Conservation (phyloP, 2,113 vertebrate genomes). For the Prinia subflava region DNA sequence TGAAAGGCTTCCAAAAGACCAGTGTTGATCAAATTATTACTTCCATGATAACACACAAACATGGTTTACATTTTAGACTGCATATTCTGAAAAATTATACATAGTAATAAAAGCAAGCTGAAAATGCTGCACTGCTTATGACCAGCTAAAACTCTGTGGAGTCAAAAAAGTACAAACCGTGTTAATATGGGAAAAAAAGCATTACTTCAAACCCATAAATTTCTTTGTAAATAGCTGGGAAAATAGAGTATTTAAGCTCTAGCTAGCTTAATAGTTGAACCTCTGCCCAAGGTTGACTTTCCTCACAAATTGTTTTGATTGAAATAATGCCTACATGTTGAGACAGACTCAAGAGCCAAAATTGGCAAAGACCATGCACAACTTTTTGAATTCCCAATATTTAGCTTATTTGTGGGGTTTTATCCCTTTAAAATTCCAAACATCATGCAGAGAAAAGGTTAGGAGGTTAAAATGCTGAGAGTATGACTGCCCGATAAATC, state of each 20-base stretch:
- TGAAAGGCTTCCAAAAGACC: not conserved
- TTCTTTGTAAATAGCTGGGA: not conserved
- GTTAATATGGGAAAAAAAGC: not conserved
- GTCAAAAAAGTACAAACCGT: not conserved
- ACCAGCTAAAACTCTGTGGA: not conserved
- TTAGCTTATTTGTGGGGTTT: not conserved
- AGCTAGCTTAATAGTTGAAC: conserved; percentile 15
- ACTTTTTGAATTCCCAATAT: not conserved
- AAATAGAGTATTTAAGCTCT: not conserved
- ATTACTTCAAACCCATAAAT: not conserved
- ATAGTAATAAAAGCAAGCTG: not conserved
- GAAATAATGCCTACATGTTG: not conserved
- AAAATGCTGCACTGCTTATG: not conserved
- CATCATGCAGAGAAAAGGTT: not conserved
- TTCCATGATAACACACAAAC: conserved; percentile 1
- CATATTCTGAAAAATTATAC: not conserved
- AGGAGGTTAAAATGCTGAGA: not conserved
- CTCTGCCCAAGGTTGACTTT: not conserved
- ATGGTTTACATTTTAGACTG: not conserved
- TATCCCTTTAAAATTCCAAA: not conserved
- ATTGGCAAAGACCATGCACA: not conserved
- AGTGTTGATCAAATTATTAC: conserved; percentile 4
- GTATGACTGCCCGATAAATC: not conserved
- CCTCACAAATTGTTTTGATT: conserved; percentile 17
- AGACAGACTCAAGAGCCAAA: not conserved